These are phyloP conservation scores for Helicoverpa assulta DNA, from an alignment of 2,888 invertebrate species.

Conservation along the genomic window DNA sequence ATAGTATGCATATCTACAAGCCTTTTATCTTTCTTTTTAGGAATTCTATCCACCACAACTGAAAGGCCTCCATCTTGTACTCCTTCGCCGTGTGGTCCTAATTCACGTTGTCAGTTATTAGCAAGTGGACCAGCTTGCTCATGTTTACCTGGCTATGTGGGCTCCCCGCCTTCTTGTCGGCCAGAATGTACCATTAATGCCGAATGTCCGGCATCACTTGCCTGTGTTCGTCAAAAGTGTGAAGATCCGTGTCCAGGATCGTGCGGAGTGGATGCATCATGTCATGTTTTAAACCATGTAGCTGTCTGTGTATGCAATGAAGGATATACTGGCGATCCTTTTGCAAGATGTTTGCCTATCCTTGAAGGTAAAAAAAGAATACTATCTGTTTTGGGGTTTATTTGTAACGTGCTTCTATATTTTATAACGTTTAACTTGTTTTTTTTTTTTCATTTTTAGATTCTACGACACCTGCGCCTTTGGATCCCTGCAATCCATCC, in stretches of 20 bases:
- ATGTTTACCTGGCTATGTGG: conserved; percentile 94
- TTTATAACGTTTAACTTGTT: not conserved
- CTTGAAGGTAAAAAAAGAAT: conserved; percentile 78
- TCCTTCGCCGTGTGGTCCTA: conserved; percentile 96
- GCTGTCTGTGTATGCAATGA: conserved; percentile 95
- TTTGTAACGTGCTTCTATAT: not conserved
- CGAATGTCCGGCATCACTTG: conserved; percentile 94
- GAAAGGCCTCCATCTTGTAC: conserved; percentile 94
- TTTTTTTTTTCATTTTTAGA: conserved; percentile 66
- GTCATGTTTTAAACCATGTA: conserved; percentile 94
- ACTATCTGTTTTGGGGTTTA: not conserved
- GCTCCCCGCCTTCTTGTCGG: conserved; percentile 94
- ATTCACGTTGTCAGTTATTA: conserved; percentile 94
- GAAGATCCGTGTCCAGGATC: conserved; percentile 95
- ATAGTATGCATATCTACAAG: not conserved
- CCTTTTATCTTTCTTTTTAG: conserved; percentile 64
- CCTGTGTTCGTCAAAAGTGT: conserved; percentile 95
- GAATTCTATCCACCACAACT: conserved; percentile 85
- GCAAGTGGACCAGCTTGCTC: conserved; percentile 94
- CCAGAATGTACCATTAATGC: conserved; percentile 95
- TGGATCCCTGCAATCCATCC: conserved; percentile 92
- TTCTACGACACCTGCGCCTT: conserved; percentile 79
- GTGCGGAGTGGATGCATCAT: conserved; percentile 94
- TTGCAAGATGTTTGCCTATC: conserved; percentile 92
- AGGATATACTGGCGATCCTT: conserved; percentile 95